Evolutionary conservation across 2,797 vertebrate genomes (phyloP).

Genomic region (Cetoscarus ocellatus): DNA sequence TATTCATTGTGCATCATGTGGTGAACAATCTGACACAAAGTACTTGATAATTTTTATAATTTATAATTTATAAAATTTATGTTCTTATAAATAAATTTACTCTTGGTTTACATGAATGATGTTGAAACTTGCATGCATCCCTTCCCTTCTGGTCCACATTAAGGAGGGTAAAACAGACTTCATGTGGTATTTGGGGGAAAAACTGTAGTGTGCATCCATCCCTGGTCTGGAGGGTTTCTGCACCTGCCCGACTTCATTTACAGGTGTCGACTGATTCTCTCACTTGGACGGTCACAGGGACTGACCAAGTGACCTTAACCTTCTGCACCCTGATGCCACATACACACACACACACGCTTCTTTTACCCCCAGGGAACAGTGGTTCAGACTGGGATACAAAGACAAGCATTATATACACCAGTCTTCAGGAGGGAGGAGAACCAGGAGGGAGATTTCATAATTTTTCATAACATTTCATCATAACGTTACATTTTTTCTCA

Average conservation of each 20-base stretch:
- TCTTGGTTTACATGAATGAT: slow-evolving; percentile 14
- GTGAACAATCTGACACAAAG: no score
- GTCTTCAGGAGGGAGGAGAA: slow-evolving; percentile 31
- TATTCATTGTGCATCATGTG: no score
- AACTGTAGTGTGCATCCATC: slow-evolving; percentile 64
- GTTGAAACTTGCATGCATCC: background rate
- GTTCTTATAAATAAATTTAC: background rate
- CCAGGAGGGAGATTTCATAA: slow-evolving; percentile 46
- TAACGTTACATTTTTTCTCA: slow-evolving; percentile 8
- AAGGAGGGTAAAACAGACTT: slow-evolving; percentile 54
- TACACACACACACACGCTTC: slow-evolving; percentile 44
- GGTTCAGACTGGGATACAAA: slow-evolving; percentile 80
- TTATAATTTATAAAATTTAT: background rate
- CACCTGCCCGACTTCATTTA: slow-evolving; percentile 89
- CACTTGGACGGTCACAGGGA: slow-evolving; percentile 83
- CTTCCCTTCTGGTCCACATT: slow-evolving; percentile 25
- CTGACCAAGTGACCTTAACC: slow-evolving; percentile 88
- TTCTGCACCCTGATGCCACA: slow-evolving; percentile 76
- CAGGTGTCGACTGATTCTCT: slow-evolving; percentile 88
- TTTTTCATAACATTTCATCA: slow-evolving; percentile 34
- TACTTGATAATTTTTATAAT: background rate
- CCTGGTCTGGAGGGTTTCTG: slow-evolving; percentile 68
- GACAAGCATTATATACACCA: slow-evolving; percentile 81
- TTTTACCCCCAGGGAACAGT: slow-evolving; percentile 53
- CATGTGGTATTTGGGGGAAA: slow-evolving; percentile 51